Percentiles rank a stretch among this genome's conserved stretches.
These are phyloP conservation scores for Delphinus delphis DNA, from an alignment of 2,113 vertebrate species.

Conservation along the genomic window DNA sequence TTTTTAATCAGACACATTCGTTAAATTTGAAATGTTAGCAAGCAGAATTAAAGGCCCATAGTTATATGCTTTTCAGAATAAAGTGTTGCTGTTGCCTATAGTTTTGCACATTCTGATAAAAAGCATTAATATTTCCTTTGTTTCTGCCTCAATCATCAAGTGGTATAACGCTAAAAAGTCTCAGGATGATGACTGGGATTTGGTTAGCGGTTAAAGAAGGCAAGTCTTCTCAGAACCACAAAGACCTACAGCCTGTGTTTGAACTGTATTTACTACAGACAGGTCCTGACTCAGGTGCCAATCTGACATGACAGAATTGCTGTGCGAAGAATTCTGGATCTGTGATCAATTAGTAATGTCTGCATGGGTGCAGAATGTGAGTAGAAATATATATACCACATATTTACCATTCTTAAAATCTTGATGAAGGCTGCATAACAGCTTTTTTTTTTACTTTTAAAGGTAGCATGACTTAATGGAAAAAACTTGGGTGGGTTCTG, in stretches of 20 bases:
- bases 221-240: not conserved
- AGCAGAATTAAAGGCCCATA: not conserved
- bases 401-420: not conserved
- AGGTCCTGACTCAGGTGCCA: not conserved
- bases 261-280: not conserved
- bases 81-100: not conserved
- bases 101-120: not conserved
- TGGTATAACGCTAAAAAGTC: not conserved
- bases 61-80: not conserved
- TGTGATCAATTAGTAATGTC: slow-evolving; percentile 23
- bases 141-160: not conserved
- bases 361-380: not conserved
- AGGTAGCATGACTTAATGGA: not conserved
- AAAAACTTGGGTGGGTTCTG: not conserved
- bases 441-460: not conserved
- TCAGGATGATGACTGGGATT: not conserved
- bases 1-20: not conserved
- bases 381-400: not conserved
- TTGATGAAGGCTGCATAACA: not conserved
- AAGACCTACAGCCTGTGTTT: not conserved
- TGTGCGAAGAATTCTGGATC: not conserved
- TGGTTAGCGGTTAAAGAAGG: not conserved
- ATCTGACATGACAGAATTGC: not conserved
- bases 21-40: not conserved
- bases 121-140: not conserved